phyloP scores from a whole-genome alignment of 1,140 invertebrate species.

The Neuroterus valhalla region DNA sequence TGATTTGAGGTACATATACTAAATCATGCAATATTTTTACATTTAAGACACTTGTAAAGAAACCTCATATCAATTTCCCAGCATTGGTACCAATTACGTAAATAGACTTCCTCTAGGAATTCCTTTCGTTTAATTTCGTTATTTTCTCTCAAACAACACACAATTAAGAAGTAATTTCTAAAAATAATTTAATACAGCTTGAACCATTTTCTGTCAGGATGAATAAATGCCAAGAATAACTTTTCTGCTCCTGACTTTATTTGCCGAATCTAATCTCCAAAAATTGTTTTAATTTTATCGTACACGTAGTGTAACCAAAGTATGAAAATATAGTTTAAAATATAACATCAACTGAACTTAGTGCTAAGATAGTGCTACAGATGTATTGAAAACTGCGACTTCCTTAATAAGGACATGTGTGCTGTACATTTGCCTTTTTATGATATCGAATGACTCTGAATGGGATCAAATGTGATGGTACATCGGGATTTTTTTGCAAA shows the following conservation, averaged over 20 bases:
- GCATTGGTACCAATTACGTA: not conserved
- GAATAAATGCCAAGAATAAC: not conserved
- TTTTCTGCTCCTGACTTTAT: not conserved
- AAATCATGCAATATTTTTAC: too few relatives aligned
- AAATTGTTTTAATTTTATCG: too few relatives aligned
- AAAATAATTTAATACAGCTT: conserved; percentile 7
- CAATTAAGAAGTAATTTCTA: conserved; percentile 9
- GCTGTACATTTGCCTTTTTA: not conserved
- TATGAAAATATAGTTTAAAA: too few relatives aligned
- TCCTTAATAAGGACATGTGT: too few relatives aligned
- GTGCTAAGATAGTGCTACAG: too few relatives aligned
- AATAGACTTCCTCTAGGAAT: conserved; percentile 15
- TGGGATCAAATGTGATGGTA: conserved; percentile 1
- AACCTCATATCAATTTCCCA: not conserved
- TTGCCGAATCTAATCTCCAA: not conserved
- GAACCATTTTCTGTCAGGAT: not conserved
- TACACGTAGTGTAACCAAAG: too few relatives aligned
- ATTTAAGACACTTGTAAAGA: too few relatives aligned
- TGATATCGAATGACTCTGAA: conserved; percentile 1
- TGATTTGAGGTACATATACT: too few relatives aligned
- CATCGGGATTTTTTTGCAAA: not conserved
- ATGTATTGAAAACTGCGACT: too few relatives aligned
- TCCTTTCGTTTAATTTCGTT: not conserved
- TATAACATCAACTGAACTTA: too few relatives aligned
- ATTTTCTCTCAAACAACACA: not conserved